These are phyloP conservation scores for Oryzias curvinotus DNA, from an alignment of 2,113 vertebrate species.

Conservation along the genomic window DNA sequence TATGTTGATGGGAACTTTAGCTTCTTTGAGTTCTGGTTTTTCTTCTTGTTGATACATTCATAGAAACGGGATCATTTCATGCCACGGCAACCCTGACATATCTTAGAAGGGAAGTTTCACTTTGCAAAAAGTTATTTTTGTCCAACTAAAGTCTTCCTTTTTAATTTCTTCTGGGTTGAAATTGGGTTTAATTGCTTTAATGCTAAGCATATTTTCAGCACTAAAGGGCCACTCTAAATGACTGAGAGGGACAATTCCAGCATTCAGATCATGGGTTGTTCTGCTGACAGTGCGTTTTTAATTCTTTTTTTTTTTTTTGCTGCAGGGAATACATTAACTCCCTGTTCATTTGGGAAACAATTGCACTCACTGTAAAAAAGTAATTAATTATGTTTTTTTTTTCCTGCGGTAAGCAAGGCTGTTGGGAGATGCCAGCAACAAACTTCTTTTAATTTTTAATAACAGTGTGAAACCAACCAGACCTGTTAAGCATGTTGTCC, in stretches of 20 bases:
- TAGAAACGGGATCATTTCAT: conserved; percentile 10
- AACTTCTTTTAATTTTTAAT: conserved; percentile 10
- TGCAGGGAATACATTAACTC: conserved; percentile 8
- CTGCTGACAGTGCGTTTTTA: conserved; percentile 47
- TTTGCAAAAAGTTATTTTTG: conserved; percentile 13
- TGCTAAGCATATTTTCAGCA: conserved; percentile 49
- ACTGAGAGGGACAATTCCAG: conserved; percentile 50
- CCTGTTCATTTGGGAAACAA: conserved; percentile 29
- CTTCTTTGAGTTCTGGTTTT: conserved; percentile 25
- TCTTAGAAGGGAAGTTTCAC: neutral
- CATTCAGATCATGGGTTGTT: conserved; percentile 44
- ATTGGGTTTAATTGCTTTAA: conserved; percentile 49
- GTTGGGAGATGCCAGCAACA: conserved; percentile 7
- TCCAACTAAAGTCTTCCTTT: conserved; percentile 35
- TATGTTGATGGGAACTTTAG: conserved; percentile 30
- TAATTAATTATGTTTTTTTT: conserved; percentile 14
- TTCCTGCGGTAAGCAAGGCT: neutral
- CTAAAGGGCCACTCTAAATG: conserved; percentile 27
- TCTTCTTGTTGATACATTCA: conserved; percentile 20
- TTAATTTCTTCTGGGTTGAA: conserved; percentile 39
- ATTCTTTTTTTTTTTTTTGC: neutral
- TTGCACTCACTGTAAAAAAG: conserved; percentile 10
- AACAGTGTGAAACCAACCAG: conserved; percentile 18
- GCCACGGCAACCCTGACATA: conserved; percentile 21
- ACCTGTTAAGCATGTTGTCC: conserved; percentile 12